Base-by-base conservation (phyloP, 2,888 invertebrate species). In the Melitaea athalia region DNA sequence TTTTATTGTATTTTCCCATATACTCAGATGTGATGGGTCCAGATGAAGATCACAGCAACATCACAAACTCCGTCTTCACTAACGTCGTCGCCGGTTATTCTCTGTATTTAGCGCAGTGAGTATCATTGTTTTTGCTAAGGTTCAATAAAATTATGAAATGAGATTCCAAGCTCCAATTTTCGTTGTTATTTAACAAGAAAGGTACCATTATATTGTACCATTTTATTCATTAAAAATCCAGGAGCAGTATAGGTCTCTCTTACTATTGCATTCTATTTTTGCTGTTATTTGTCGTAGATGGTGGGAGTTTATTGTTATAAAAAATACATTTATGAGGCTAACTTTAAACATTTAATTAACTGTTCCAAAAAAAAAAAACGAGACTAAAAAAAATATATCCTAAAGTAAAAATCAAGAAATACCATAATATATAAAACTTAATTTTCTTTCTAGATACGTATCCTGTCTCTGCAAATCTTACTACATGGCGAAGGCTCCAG, bases 1-100 rank as follows among this genome's bases (percentile, higher is more conserved):
- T 38, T 7, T 38, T 38, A 38, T 38, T 38, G 8, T 8, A 8
- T 38, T 8, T 38, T 38, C 38, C 8, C 38, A 14, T n/a, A 5
- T 71, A 85, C 81, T 53, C 76, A 94, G 93, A 92, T 83, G 93
- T 95, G 5, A 94, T 94, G 94, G 94, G 95, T 0, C 95, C 94
- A 0, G 94, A 94, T 73, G 95, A 95, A 86, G 94, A 94, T 78
- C 94, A 94, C 76, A 85, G 79, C 33, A 93, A 94, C 75, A 85
- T 94, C 1, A 91, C 90, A 24, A 94, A 94, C 70, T 94, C 94
- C 5, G 93, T 86, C 0, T 94, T 93, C 72, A 94, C 95, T 2
- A 95, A 94, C 76, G 93, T 94, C 0, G 89, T 94, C 0, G 93
- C 93, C 47, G 94, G 94, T 49, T 93, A 93, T 67, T 93, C 94